Conservation (phyloP, 2,888 invertebrate genomes). For the Harpagoxenus sublaevis region DNA sequence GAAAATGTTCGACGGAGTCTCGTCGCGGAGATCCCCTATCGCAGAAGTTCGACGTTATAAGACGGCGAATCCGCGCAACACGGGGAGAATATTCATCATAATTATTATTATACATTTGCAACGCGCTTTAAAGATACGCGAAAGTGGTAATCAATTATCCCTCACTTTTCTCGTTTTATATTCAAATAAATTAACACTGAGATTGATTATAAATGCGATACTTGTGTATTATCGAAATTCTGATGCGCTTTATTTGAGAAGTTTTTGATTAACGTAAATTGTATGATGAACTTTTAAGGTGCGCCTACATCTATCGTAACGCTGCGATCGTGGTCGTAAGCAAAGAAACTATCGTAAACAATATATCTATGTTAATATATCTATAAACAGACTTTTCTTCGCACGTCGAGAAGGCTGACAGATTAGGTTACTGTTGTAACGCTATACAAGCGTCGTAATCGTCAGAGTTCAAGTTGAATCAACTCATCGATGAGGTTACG, state of each 20-base stretch:
- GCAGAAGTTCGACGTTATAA: background rate
- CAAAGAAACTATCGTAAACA: too few species aligned
- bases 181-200: background rate
- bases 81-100: background rate
- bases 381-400: too few species aligned
- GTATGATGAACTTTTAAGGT: slow-evolving; percentile 2
- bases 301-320: too few species aligned
- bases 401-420: too few species aligned
- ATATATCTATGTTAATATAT: too few species aligned
- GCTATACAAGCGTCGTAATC: too few species aligned
- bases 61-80: too few species aligned
- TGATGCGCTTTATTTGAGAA: background rate
- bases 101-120: background rate
- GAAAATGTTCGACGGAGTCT: background rate
- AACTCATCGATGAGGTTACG: too few species aligned
- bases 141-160: background rate
- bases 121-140: background rate
- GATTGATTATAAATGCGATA: background rate
- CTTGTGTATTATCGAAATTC: background rate
- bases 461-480: too few species aligned
- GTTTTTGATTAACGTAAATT: background rate
- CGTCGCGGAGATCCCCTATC: background rate
- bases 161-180: background rate
- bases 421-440: too few species aligned
- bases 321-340: too few species aligned